Percentiles rank a stretch among this genome's conserved stretches.
Conservation (phyloP, 2,113 vertebrate genomes). For the Stigmatopora nigra region DNA sequence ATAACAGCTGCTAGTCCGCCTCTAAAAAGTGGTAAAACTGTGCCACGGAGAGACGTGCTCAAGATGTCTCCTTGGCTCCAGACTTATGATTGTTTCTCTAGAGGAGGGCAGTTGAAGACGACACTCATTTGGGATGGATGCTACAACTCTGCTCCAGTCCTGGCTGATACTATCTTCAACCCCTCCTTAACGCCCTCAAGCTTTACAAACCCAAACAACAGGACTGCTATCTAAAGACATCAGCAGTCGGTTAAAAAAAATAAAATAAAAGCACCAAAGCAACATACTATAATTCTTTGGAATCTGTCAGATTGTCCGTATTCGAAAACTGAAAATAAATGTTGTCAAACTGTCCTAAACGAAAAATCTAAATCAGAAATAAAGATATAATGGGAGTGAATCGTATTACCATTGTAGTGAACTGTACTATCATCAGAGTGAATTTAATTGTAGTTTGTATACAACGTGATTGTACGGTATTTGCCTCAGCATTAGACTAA, state of each 20-base stretch:
- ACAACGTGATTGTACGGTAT: not conserved
- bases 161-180: constrained; percentile 30
- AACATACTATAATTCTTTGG: not conserved
- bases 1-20: constrained; percentile 11
- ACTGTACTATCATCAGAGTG: not conserved
- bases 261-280: not conserved
- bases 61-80: constrained; percentile 36
- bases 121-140: not conserved
- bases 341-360: no score
- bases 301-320: no score
- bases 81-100: constrained; percentile 46
- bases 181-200: constrained; percentile 9
- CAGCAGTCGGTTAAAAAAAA: not conserved
- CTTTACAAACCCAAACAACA: constrained; percentile 17
- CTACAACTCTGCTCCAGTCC: constrained; percentile 38
- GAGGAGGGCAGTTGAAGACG: constrained; percentile 11
- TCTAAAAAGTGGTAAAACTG: not conserved
- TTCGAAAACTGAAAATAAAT: no score
- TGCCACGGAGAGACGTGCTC: constrained; percentile 11
- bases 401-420: not conserved
- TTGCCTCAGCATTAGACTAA: not conserved
- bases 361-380: no score
- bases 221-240: constrained; percentile 23
- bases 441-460: not conserved
- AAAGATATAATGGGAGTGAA: not conserved